A percentile compares a stretch with the other conserved stretches of the same genome.
Conservation (phyloP, 2,888 invertebrate genomes). For the Phlogophora meticulosa region DNA sequence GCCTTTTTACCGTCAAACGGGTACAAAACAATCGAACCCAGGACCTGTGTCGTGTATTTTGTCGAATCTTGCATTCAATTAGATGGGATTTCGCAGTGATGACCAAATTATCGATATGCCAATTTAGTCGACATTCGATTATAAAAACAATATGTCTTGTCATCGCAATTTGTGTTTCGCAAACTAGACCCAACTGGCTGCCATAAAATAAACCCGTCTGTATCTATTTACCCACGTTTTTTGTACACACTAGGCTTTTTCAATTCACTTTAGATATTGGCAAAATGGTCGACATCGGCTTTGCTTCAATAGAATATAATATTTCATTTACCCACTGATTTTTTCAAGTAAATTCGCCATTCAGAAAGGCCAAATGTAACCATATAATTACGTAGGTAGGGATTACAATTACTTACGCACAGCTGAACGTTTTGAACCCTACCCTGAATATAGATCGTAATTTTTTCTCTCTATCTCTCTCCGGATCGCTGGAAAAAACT, state of each 20-base stretch:
- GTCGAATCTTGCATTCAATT: neutral
- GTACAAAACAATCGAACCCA: too few species aligned
- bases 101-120: neutral
- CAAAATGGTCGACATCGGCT: too few species aligned
- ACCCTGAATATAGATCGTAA: slow-evolving; percentile 22
- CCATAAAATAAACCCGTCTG: neutral
- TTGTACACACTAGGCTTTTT: too few species aligned
- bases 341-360: slow-evolving; percentile 1
- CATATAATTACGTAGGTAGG: slow-evolving; percentile 22
- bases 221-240: neutral
- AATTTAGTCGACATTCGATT: neutral
- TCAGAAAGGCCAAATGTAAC: slow-evolving; percentile 21
- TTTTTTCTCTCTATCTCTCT: neutral
- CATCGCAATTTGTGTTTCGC: neutral
- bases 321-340: neutral
- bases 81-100: neutral
- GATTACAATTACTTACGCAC: slow-evolving; percentile 38
- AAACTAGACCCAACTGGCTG: neutral
- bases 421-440: slow-evolving; percentile 30
- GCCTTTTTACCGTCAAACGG: too few species aligned
- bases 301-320: too few species aligned
- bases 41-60: neutral
- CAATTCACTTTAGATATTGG: too few species aligned
- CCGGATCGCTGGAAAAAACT: slow-evolving; percentile 33
- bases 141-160: neutral